Evolutionary conservation across 2,888 invertebrate species (phyloP), one percentile per base, ranked within the genome.

Genomic region (Acanthoscelides obtectus): DNA sequence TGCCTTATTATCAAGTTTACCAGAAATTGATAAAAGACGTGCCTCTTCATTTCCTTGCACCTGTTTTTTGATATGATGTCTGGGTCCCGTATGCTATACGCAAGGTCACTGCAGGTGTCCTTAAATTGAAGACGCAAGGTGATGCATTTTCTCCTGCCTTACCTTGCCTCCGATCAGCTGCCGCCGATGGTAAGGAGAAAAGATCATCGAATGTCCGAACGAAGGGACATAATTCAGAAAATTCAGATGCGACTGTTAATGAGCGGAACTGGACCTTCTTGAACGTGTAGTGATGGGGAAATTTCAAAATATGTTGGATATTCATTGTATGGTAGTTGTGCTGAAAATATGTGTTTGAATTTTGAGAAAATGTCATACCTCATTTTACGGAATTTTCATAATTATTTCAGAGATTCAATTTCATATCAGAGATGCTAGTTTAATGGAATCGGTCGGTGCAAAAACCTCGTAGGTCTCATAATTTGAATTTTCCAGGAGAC

Each of bases 21-120:
- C 45, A 45, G 45, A 45, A 45, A 45, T 12, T 45, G 45, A 45
- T 45, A 45, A 45, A 12, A 45, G 45, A 45, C 25, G 12, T 45
- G 45, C 12, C 17, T 17, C 5, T 45, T 45, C 45, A 45, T 45
- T 45, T 45, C 45, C 45, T 45, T 45, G 45, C 45, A 45, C 45
- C 45, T 45, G 45, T 45, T 45, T 45, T 45, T 45, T 17, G 45
- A 25, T 6, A 25, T 25, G 25, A 12, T 45, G 12, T 6, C 45
- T 45, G 45, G 45, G 45, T 45, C 45, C 45, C n/a, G n/a, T n/a
- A n/a, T n/a, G 45, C 45, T 45, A 45, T 45, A 70, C 67, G 70
- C 73, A 75, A 75, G 75, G 75, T 75, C 75, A 75, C 72, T 68
- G 74, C 75, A 75, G 75, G 75, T 75, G 75, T 72, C 75, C 74